phyloP scores from a whole-genome alignment of 2,113 vertebrate genomes.

The Caranx melampygus region DNA sequence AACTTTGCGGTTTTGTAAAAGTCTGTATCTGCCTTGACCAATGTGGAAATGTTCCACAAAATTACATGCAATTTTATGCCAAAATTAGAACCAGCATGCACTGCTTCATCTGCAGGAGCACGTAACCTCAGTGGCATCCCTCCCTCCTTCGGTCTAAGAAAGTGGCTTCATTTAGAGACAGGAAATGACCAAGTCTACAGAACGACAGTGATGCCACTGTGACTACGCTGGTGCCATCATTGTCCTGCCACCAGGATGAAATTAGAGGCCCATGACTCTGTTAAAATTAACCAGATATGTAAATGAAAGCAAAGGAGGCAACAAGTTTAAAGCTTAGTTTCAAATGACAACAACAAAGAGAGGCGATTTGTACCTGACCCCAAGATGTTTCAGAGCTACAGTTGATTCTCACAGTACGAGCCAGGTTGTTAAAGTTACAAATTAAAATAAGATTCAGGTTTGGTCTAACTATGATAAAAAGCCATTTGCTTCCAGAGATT shows the following conservation, averaged over 20 bases:
- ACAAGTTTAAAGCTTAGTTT: constrained; percentile 77
- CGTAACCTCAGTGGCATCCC: constrained; percentile 24
- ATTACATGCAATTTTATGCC: constrained; percentile 48
- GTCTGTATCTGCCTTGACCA: constrained; percentile 8
- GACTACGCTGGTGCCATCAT: neutral
- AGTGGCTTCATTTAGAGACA: constrained; percentile 27
- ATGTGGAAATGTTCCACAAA: constrained; percentile 41
- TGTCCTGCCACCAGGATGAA: constrained; percentile 46
- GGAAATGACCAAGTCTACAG: constrained; percentile 29
- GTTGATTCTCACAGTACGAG: constrained; percentile 42
- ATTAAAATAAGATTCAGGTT: constrained; percentile 54
- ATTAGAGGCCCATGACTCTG: constrained; percentile 55
- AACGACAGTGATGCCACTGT: constrained; percentile 24
- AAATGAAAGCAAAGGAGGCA: constrained; percentile 42
- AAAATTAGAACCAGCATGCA: constrained; percentile 42
- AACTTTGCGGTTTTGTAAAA: constrained; percentile 23
- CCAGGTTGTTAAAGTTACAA: constrained; percentile 53
- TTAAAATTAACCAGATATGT: constrained; percentile 19
- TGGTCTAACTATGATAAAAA: constrained; percentile 70
- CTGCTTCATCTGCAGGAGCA: constrained; percentile 52
- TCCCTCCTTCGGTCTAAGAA: constrained; percentile 28
- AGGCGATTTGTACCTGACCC: constrained; percentile 26
- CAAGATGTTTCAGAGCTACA: constrained; percentile 49
- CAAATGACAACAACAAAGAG: constrained; percentile 44
- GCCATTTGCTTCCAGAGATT: constrained; percentile 42